Conservation (phyloP, 2,797 vertebrate species). For the Parotocinclus haroldoi region DNA sequence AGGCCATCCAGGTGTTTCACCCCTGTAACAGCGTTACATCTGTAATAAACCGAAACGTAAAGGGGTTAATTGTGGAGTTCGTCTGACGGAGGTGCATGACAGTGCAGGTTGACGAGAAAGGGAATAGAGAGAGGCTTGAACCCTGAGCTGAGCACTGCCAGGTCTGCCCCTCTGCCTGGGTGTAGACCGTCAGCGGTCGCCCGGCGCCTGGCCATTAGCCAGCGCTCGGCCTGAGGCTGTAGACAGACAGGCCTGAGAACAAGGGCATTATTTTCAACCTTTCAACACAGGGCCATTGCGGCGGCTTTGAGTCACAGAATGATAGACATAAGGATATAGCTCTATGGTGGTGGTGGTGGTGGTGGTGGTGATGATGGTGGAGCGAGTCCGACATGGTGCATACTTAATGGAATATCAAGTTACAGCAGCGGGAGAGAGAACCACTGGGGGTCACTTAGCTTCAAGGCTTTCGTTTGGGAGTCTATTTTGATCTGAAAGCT, state of each 20-base stretch:
- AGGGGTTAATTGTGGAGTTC: slow-evolving; percentile 51
- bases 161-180: slow-evolving; percentile 6
- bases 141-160: slow-evolving; percentile 28
- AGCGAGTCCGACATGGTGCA: slow-evolving; percentile 20
- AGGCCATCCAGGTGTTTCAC: slow-evolving; percentile 62
- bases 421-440: too few species aligned
- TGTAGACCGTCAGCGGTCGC: slow-evolving; percentile 30
- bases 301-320: slow-evolving; percentile 13
- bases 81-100: slow-evolving; percentile 40
- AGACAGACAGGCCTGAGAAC: slow-evolving; percentile 35
- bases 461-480: slow-evolving; percentile 7
- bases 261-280: slow-evolving; percentile 48
- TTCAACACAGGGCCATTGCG: slow-evolving; percentile 32
- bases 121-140: slow-evolving; percentile 35
- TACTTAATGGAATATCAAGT: slow-evolving; percentile 20
- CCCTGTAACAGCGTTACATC: slow-evolving; percentile 39
- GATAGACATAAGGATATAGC: slow-evolving; percentile 4
- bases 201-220: slow-evolving; percentile 40
- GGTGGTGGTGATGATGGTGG: not conserved
- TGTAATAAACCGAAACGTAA: slow-evolving; percentile 38
- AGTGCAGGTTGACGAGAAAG: slow-evolving; percentile 32
- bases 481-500: slow-evolving; percentile 4
- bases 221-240: slow-evolving; percentile 23
- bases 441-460: not conserved
- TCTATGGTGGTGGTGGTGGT: not conserved